Conservation (phyloP, 1,140 invertebrate species). For the Bombus cullumanus region DNA sequence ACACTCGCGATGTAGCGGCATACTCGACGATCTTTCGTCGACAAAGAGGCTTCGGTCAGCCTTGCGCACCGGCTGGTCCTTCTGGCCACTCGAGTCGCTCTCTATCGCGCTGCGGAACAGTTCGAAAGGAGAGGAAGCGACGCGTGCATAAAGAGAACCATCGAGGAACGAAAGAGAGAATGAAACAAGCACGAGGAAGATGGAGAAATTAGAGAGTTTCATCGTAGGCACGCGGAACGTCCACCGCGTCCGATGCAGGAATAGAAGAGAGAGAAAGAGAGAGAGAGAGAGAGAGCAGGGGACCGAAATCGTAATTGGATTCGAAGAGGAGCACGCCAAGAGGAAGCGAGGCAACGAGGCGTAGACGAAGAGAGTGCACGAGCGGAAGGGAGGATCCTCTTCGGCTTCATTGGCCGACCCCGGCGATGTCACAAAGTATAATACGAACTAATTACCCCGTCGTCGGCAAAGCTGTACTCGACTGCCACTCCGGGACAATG, state of each 20-base stretch:
- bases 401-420: slow-evolving; percentile 57
- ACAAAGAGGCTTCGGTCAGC: slow-evolving; percentile 60
- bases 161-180: not conserved
- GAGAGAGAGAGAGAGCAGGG: not conserved
- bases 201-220: slow-evolving; percentile 10
- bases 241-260: slow-evolving; percentile 25
- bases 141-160: slow-evolving; percentile 9
- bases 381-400: slow-evolving; percentile 40
- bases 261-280: slow-evolving; percentile 8
- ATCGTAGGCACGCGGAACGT: slow-evolving; percentile 40
- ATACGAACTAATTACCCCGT: slow-evolving; percentile 77
- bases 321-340: slow-evolving; percentile 35
- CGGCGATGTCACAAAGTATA: slow-evolving; percentile 73
- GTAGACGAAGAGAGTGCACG: not conserved
- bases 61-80: slow-evolving; percentile 17
- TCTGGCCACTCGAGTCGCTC: slow-evolving; percentile 10
- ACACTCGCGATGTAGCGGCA: slow-evolving; percentile 17
- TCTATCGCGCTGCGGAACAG: slow-evolving; percentile 23
- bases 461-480: slow-evolving; percentile 74
- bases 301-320: slow-evolving; percentile 70
- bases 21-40: slow-evolving; percentile 58
- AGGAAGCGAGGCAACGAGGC: slow-evolving; percentile 27
- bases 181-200: not conserved
- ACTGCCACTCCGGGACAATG: slow-evolving; percentile 70
- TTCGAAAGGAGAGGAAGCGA: slow-evolving; percentile 7